Base-by-base conservation (phyloP, 1,140 invertebrate genomes). In the Sipha flava region DNA sequence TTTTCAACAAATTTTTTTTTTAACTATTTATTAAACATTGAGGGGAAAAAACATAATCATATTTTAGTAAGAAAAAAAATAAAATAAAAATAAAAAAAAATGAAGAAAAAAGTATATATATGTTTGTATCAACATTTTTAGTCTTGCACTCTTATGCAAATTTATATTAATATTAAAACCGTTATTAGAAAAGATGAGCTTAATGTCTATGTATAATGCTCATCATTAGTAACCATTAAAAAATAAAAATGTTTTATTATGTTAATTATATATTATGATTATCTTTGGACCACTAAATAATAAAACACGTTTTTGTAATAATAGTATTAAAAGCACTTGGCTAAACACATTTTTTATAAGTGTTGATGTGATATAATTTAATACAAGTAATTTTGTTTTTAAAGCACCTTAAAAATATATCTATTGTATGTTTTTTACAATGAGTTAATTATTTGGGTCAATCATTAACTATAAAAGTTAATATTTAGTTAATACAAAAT, bases 311-410 rank as follows among this genome's bases (percentile, higher is more conserved):
- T 66, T 66, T 68, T 45, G 12, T 68, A 45, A 68, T 43, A 43
- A 66, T 37, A 23, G 23, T 66, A 14, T 45, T 68, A 14, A 47
- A 47, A 70, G 66, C 66, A 47, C 40, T 70, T 70, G 21, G 40
- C 40, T 47, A 47, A 70, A 18, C 23, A 70, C 43, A 70, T 47
- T 70, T 70, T 70, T 68, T 70, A 70, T 70, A 70, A 70, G 40
- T 70, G 16, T 70, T 70, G 16, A 47, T 70, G 66, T 70, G 66
- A 70, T 70, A 70, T 70, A 47, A 26, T 70, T 70, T 47, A 70
- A 70, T 70, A n/a, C 23, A 26, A 70, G n/a, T 47, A 45, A 26
- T 16, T 59, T 31, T n/a, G n/a, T 29, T 57, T 59, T 59, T 70
- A 47, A 70, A 70, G 40, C 66, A 47, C 66, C 40, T 37, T 70